Percentiles rank a stretch among this genome's conserved stretches.
Conservation (phyloP, 2,113 vertebrate species). For the Entosphenus tridentatus region DNA sequence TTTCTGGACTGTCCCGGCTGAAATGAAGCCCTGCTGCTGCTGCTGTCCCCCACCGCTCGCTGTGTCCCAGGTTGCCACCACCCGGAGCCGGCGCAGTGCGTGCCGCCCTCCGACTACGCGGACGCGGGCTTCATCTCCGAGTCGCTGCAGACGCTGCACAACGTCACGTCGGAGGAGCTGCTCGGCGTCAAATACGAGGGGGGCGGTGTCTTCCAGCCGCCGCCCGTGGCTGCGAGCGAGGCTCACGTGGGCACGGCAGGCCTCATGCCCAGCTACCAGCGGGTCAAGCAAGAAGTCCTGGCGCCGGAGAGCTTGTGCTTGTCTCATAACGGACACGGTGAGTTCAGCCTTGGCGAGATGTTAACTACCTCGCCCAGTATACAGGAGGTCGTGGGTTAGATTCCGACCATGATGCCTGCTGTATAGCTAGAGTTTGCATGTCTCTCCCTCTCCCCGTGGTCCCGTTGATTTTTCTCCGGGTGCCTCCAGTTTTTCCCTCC, state of each 20-base stretch:
- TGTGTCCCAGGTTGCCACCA: not conserved
- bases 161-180: conserved; percentile 90
- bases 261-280: conserved; percentile 60
- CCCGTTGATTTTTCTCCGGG: conserved; percentile 31
- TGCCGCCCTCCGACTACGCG: conserved; percentile 86
- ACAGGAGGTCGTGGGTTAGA: not conserved
- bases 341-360: conserved; percentile 11
- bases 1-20: not conserved
- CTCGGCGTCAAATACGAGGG: conserved; percentile 87
- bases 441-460: conserved; percentile 22
- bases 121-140: conserved; percentile 98
- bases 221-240: conserved; percentile 62
- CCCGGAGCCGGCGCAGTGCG: conserved; percentile 81
- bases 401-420: not conserved
- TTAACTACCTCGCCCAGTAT: not conserved
- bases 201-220: conserved; percentile 23
- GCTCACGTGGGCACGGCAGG: conserved; percentile 38
- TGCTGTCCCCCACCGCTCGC: no score
- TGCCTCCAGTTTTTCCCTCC: conserved; percentile 26
- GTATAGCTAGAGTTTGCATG: not conserved
- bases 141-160: conserved; percentile 93
- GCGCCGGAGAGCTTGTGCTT: conserved; percentile 96
- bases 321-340: conserved; percentile 82
- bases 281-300: conserved; percentile 87
- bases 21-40: not conserved